Conservation (phyloP, 2,888 invertebrate genomes). For the Leptinotarsa rubiginosa region DNA sequence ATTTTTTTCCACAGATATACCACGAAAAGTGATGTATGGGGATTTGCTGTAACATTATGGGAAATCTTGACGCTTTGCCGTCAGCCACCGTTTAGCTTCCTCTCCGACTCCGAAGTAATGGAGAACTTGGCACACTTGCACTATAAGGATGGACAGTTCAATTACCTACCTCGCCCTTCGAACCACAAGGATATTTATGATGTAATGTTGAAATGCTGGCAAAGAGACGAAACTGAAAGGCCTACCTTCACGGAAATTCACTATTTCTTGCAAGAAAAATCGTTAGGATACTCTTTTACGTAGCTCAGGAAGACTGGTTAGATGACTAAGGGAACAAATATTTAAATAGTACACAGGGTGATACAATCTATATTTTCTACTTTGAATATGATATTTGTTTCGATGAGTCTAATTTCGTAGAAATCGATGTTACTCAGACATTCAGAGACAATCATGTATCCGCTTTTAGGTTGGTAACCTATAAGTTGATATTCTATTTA, state of each 20-base stretch:
- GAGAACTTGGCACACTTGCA: conserved; percentile 82
- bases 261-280: conserved; percentile 81
- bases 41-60: conserved; percentile 89
- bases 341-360: conserved; percentile 67
- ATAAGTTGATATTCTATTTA: conserved; percentile 16
- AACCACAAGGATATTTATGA: conserved; percentile 81
- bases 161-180: conserved; percentile 75
- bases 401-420: conserved; percentile 22
- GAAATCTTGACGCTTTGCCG: conserved; percentile 85
- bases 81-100: conserved; percentile 80
- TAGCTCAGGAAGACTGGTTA: conserved; percentile 64
- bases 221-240: conserved; percentile 78
- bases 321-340: conserved; percentile 60
- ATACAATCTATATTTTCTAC: conserved; percentile 57
- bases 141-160: conserved; percentile 73
- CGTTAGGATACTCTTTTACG: conserved; percentile 72
- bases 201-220: conserved; percentile 89
- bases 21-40: conserved; percentile 92
- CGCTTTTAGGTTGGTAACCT: conserved; percentile 18
- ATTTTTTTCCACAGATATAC: conserved; percentile 70
- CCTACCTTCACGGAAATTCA: conserved; percentile 87
- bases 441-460: conserved; percentile 24
- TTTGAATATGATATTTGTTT: conserved; percentile 33
- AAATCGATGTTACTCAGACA: conserved; percentile 18
- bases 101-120: conserved; percentile 83